phyloP scores from a whole-genome alignment of 2,797 vertebrate genomes.

The Syngnathus acus region DNA sequence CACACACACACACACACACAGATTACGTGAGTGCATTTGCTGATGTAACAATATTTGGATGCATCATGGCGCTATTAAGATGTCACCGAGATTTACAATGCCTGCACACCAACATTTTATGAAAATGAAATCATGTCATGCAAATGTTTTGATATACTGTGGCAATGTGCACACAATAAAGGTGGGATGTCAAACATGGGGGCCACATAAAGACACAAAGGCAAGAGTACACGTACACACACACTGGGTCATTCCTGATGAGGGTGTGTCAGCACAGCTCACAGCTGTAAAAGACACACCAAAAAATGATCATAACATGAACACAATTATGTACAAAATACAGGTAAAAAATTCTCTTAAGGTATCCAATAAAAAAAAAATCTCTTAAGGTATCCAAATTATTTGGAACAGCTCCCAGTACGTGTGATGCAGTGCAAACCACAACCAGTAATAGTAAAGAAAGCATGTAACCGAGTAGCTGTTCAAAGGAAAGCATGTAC shows the following conservation, averaged over 20 bases:
- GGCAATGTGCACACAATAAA: background rate
- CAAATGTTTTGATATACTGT: background rate
- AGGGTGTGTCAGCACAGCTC: slow-evolving; percentile 52
- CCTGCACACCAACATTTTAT: slow-evolving; percentile 16
- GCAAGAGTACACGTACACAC: background rate
- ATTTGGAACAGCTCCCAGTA: background rate
- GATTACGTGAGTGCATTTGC: background rate
- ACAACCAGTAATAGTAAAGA: too few species aligned
- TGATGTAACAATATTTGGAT: slow-evolving; percentile 4
- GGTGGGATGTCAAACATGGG: background rate
- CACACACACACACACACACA: background rate
- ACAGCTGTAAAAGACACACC: background rate
- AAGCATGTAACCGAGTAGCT: too few species aligned
- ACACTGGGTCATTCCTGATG: slow-evolving; percentile 54
- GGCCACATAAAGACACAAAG: background rate
- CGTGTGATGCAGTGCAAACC: too few species aligned
- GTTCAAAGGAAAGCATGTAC: too few species aligned
- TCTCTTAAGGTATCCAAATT: background rate
- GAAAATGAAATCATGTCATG: background rate
- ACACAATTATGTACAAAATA: background rate
- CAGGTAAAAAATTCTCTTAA: background rate
- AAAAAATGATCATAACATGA: background rate
- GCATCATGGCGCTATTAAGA: slow-evolving; percentile 61
- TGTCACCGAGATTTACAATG: slow-evolving; percentile 59
- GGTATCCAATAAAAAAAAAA: background rate